A percentile compares a stretch with the other conserved stretches of the same genome.
Evolutionary conservation across 2,113 vertebrate genomes (phyloP).

Genomic region (Asarcornis scutulata): DNA sequence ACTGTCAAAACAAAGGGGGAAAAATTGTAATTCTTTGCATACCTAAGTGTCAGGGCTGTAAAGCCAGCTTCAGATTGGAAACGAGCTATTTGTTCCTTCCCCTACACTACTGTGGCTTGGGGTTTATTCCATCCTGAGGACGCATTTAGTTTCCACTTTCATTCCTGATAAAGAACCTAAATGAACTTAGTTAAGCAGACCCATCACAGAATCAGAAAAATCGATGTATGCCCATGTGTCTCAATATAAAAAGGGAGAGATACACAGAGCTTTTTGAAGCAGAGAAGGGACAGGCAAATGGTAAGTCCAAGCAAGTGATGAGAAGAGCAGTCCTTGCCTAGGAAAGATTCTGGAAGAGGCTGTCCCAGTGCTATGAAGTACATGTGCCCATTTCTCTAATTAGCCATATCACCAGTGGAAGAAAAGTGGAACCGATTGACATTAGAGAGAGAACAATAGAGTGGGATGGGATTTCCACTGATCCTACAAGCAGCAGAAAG

Average conservation of each 20-base stretch:
- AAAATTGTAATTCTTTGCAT: not conserved
- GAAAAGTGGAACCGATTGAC: not conserved
- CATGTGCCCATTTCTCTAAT: not conserved
- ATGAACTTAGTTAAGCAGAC: not conserved
- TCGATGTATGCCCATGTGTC: too few species aligned
- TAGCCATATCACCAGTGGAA: not conserved
- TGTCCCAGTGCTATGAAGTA: not conserved
- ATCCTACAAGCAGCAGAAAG: not conserved
- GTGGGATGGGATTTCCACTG: not conserved
- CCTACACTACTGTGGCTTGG: not conserved
- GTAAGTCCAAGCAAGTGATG: not conserved
- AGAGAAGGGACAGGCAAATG: not conserved
- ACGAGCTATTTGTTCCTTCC: not conserved
- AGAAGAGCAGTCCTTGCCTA: not conserved
- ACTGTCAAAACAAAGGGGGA: not conserved
- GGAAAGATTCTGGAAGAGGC: not conserved
- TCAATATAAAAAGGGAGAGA: not conserved
- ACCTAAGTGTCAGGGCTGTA: not conserved
- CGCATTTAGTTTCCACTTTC: not conserved
- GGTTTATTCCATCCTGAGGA: not conserved
- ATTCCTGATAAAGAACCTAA: not conserved
- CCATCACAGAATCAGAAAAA: not conserved
- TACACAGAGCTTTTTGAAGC: not conserved
- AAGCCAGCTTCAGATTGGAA: not conserved
- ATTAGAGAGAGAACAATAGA: accelerated